Evolutionary conservation across 2,113 vertebrate species (phyloP).

Genomic region (Syngnathus typhle): DNA sequence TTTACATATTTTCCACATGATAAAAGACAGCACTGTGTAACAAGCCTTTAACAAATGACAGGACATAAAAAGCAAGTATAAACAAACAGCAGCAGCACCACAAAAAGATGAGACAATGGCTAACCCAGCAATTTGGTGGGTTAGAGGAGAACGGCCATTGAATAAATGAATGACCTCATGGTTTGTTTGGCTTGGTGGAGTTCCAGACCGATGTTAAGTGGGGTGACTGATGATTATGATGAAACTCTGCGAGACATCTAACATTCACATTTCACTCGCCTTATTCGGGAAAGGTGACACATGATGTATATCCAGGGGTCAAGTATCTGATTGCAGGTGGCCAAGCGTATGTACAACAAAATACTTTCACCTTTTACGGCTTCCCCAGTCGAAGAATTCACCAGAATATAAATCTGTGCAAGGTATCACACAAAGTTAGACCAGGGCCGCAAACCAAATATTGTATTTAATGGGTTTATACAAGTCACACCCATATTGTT

Average conservation of each 20-base stretch:
- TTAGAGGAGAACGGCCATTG: constrained; percentile 7
- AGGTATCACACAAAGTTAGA: constrained; percentile 45
- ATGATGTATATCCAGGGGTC: constrained; percentile 95
- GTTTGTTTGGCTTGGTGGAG: neutral
- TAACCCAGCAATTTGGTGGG: constrained; percentile 6
- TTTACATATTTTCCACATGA: neutral
- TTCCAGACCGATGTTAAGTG: constrained; percentile 6
- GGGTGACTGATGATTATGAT: constrained; percentile 8
- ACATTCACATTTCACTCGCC: constrained; percentile 58
- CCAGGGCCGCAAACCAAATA: neutral
- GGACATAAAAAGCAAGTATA: constrained; percentile 11
- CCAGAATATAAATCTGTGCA: constrained; percentile 76
- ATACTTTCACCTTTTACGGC: constrained; percentile 39
- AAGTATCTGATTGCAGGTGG: constrained; percentile 89
- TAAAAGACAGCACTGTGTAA: neutral
- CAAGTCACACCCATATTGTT: neutral
- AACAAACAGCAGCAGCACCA: neutral
- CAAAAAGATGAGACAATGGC: neutral
- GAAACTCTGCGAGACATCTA: neutral
- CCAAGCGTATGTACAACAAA: constrained; percentile 81
- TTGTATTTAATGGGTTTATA: neutral
- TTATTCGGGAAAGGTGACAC: constrained; percentile 67
- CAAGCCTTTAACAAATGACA: neutral
- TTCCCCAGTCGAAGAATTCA: constrained; percentile 48
- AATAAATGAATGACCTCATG: constrained; percentile 4